Percentiles rank a stretch among this genome's conserved stretches.
These are phyloP conservation scores for Anastrepha obliqua DNA, from an alignment of 1,140 invertebrate genomes.

Conservation along the genomic window DNA sequence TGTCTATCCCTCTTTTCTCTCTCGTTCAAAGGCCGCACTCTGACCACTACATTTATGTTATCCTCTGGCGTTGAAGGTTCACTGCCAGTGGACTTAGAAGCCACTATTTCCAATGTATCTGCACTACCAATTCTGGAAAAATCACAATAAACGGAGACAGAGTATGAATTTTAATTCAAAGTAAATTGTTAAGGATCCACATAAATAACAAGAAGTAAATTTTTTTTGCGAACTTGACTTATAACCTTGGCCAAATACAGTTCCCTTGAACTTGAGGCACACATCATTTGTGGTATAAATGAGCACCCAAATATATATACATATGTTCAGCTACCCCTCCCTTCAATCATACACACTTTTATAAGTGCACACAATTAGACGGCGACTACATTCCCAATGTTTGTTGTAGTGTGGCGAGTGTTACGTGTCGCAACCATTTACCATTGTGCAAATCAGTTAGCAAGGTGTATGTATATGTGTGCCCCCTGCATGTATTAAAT, in stretches of 20 bases:
- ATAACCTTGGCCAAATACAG: conserved; percentile 4
- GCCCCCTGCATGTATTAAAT: neutral
- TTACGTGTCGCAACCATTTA: neutral
- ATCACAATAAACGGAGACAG: neutral
- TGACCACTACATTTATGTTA: conserved; percentile 87
- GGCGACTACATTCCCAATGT: neutral
- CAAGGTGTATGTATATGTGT: neutral
- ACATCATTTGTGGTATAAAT: neutral
- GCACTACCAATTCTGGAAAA: conserved; percentile 69
- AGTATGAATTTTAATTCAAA: neutral
- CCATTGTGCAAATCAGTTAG: neutral
- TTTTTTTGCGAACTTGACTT: too few species aligned
- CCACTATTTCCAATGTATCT: conserved; percentile 71
- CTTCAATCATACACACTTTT: too few species aligned
- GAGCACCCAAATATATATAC: neutral
- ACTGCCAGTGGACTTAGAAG: conserved; percentile 70
- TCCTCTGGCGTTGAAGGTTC: conserved; percentile 78
- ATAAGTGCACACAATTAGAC: too few species aligned
- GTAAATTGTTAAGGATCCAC: too few species aligned
- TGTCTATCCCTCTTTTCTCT: conserved; percentile 81
- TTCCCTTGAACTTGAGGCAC: conserved; percentile 11
- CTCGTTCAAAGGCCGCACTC: conserved; percentile 82
- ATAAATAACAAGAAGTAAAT: too few species aligned
- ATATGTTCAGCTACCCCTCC: too few species aligned
- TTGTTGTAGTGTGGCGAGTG: neutral